phyloP scores from a whole-genome alignment of 2,113 vertebrate species.

The Sinocyclocheilus anophthalmus region DNA sequence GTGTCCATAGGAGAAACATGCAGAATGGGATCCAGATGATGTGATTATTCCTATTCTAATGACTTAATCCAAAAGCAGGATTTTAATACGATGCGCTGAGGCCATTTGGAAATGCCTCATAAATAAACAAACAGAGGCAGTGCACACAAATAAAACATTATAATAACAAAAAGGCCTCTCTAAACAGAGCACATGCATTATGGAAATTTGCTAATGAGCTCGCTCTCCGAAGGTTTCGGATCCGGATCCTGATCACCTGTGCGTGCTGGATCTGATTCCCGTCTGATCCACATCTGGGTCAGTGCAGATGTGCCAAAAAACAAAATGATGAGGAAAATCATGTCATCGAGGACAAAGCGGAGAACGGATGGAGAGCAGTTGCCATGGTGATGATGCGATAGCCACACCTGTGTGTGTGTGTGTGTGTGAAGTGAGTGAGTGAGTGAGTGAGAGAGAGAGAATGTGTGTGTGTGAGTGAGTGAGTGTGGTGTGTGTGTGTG shows the following conservation, averaged over 20 bases:
- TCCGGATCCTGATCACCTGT: conserved; percentile 25
- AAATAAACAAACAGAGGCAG: conserved; percentile 62
- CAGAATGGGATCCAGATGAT: conserved; percentile 55
- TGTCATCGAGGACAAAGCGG: conserved; percentile 32
- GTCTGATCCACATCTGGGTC: conserved; percentile 17
- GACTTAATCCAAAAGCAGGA: conserved; percentile 55
- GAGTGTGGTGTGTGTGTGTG: too few species aligned
- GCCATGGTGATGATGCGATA: conserved; percentile 49
- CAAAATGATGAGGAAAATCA: conserved; percentile 1
- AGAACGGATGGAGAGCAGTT: conserved; percentile 25
- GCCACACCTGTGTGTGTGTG: conserved; percentile 34
- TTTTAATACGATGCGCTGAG: conserved; percentile 53
- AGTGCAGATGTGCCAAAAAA: conserved; percentile 30
- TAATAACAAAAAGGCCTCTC: conserved; percentile 58
- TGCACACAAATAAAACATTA: conserved; percentile 39
- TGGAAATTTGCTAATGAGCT: conserved; percentile 66
- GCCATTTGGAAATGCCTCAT: conserved; percentile 51
- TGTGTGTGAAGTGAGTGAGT: too few species aligned
- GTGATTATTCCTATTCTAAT: conserved; percentile 63
- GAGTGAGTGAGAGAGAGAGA: too few species aligned
- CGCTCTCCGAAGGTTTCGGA: conserved; percentile 56
- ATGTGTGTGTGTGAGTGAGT: too few species aligned
- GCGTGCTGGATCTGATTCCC: neutral
- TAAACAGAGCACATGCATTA: conserved; percentile 57
- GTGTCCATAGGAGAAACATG: neutral